A percentile compares a stretch with the other conserved stretches of the same genome.
phyloP scores from a whole-genome alignment of 2,113 vertebrate genomes.

The Pipra filicauda region DNA sequence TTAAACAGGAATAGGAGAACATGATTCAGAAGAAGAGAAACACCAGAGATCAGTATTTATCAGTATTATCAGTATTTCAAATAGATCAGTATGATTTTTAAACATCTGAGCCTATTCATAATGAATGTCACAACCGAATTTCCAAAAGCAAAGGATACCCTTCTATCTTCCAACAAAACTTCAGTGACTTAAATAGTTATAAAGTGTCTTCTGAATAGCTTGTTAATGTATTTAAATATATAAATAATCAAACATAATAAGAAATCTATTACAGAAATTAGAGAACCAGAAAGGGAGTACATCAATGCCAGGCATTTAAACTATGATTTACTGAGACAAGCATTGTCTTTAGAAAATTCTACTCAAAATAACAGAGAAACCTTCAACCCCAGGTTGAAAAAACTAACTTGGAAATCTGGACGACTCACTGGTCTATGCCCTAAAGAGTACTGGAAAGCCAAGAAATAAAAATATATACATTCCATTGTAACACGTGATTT shows the following conservation, averaged over 20 bases:
- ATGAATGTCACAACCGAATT: neutral
- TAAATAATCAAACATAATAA: neutral
- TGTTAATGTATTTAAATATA: neutral
- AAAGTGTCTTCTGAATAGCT: neutral
- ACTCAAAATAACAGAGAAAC: neutral
- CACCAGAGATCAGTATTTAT: no score
- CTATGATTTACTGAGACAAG: neutral
- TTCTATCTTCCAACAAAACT: neutral
- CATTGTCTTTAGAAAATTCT: neutral
- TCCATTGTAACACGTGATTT: neutral
- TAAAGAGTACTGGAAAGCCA: neutral
- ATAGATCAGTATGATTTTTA: neutral
- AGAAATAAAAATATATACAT: neutral
- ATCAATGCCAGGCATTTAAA: neutral
- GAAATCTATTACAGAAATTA: neutral
- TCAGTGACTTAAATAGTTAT: accelerated
- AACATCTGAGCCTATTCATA: neutral
- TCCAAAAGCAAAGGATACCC: neutral
- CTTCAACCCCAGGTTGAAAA: neutral
- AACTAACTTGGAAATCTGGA: neutral
- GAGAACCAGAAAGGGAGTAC: neutral
- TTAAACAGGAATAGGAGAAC: neutral
- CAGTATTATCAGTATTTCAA: no score
- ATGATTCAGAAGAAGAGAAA: neutral
- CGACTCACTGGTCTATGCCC: neutral